Base-by-base conservation (phyloP, 1,140 invertebrate genomes). In the Anoplophora glabripennis region DNA sequence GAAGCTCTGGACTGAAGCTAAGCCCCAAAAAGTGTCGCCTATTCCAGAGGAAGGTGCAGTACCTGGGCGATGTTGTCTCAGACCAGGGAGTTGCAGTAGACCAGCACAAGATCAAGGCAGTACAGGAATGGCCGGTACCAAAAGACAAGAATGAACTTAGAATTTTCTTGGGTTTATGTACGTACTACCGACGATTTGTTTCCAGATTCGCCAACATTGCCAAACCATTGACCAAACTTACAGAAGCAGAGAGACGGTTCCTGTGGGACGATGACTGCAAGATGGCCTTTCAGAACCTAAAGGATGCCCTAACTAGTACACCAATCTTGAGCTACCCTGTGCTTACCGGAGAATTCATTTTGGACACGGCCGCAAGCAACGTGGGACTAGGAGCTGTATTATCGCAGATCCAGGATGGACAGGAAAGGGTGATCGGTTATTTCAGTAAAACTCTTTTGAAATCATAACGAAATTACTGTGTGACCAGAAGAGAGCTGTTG, bases 51-150 rank as follows among this genome's bases (percentile, higher is more conserved):
- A 59, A 63, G 4, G 69, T 76, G 0, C 66, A 71, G 28, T 76
- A 75, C 40, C 66, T 80, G 11, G 79, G 78, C 0, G 74, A 78
- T 59, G 34, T 75, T 0, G 70, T 80, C 5, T 45, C 68, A 9
- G 55, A 45, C 11, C 64, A 71, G 15, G 77, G 77, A 15, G 65
- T 80, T 0, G 15, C 61, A 5, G 57, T 70, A 0, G 70, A 76
- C 51, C 70, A 72, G 5, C 68, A 66, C 0, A 80, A 80, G 55
- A 66, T 75, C 0, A 11, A 49, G 3, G 75, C 72, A 0, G 57
- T 81, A 1, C 1, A 33, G 10, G 8, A 48, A 18, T 48, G 46
- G 46, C 10, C 46, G 10, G 10, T 48, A 21, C 46, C 18, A 1
- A 40, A 52, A 42, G 42, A 68, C 38, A 61, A 61, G 33, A 53